Base-by-base conservation (phyloP, 2,888 invertebrate species). In the Epinotia bilunana region DNA sequence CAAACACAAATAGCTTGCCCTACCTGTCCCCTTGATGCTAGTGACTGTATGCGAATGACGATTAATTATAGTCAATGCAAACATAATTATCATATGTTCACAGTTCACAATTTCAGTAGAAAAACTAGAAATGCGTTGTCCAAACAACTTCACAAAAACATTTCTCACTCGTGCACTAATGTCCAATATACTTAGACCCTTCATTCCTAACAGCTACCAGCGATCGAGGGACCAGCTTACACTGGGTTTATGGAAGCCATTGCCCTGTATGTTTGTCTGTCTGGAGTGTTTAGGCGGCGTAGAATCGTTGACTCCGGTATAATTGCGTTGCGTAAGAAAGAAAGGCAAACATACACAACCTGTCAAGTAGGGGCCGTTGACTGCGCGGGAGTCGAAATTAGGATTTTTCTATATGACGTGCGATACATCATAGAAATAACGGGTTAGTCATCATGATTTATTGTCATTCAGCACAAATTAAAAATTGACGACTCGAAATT, bases 221-320 rank as follows among this genome's bases (percentile, higher is more conserved):
- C n/a, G 6, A 53, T n/a, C 1, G 53, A 7, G 53, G n/a, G n/a
- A n/a, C n/a, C 53, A 53, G 7, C 53, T 53, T 53, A 53, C n/a
- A n/a, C 6, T 53, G 53, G n/a, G 1, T n/a, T n/a, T n/a, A n/a
- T 6, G 16, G 39, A 64, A 49, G 46, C 12, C 49, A 9, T 49
- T 64, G 49, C 18, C 64, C 64, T 49, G 64, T 64, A 13, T 64
- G 64, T 64, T 64, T 64, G 64, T 49, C 64, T 64, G 64, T 64
- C 64, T 64, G 4, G 4, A 64, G 64, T 64, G 64, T 49, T 64
- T 63, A 63, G 64, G 64, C 39, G 18, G 5, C 33, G 39, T 33
- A n/a, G 61, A 61, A 61, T n/a, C 61, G 49, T 64, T 64, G 64
- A 64, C 64, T 64, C 49, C n/a, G 16, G 60, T 33, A 33, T 33